Base-by-base conservation (phyloP, 1,140 invertebrate species). In the Ooceraea biroi region DNA sequence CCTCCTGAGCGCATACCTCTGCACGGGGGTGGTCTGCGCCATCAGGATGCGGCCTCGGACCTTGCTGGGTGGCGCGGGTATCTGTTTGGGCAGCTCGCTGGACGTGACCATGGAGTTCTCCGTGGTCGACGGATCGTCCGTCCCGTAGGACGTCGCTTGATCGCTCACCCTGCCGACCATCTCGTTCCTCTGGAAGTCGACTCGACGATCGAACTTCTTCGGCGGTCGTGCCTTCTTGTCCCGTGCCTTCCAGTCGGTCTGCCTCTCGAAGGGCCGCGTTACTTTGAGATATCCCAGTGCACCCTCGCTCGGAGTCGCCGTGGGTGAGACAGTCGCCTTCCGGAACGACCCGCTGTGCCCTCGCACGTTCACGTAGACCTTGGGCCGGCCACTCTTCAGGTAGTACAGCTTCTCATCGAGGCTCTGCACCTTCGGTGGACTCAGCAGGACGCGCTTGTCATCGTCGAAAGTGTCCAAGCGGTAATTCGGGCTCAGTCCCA, bases 21-120 rank as follows among this genome's bases (percentile, higher is more conserved):
- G 91, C 4, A 94, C 92, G 3, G 93, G 92, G 0, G 92, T 93
- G 0, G 93, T 93, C 25, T 93, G 92, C 0, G 88, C 90, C 82
- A 89, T 88, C 5, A 88, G 77, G 0, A 71, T 86, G 1, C 73
- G 89, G 27, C 86, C 85, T 0, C 89, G 89, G 4, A 91, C 27
- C 58, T 89, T 90, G 41, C 92, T 92, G 3, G 94, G 93, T 3
- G 94, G 94, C 11, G 94, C 90, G 7, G 94, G 94, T 85, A 95
- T 95, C 68, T 95, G 94, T 69, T 94, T 95, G 0, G 94, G 94
- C 14, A 94, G 68, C 41, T 95, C 94, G 76, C 94, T 95, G 17
- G 94, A 94, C 7, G 94, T 95, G 0, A 94, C 92, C 71, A 93
- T 85, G 5, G 92, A 84, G 57, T 88, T 91, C 48, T 92, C 92